phyloP scores from a whole-genome alignment of 2,888 invertebrate genomes.

The Andrena hattorfiana region DNA sequence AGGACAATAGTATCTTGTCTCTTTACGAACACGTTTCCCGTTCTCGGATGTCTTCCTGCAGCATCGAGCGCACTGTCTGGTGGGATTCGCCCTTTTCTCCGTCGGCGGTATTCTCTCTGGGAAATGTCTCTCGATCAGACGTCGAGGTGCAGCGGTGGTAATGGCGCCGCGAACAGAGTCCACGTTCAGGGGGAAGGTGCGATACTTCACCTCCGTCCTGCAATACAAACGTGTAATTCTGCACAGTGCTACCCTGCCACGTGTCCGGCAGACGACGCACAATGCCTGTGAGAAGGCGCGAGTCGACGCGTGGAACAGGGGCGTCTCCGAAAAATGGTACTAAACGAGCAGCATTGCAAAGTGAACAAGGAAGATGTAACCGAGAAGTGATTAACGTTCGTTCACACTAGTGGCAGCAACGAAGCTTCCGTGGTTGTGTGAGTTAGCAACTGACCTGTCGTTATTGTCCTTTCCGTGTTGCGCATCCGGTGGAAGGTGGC shows the following conservation, averaged over 20 bases:
- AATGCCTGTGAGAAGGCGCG: not conserved
- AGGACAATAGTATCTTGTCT: conserved; percentile 42
- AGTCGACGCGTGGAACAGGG: not conserved
- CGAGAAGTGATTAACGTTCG: conserved; percentile 23
- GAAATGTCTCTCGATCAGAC: conserved; percentile 34
- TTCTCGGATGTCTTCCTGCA: conserved; percentile 19
- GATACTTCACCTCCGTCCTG: conserved; percentile 21
- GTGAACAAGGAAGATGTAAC: not conserved
- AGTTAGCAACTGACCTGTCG: conserved; percentile 49
- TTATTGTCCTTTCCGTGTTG: not conserved
- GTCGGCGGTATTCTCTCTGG: conserved; percentile 40
- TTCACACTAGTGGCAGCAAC: too few species aligned
- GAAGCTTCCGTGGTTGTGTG: not conserved
- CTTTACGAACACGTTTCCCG: conserved; percentile 31
- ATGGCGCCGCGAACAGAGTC: not conserved
- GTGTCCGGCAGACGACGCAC: not conserved
- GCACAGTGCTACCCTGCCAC: not conserved
- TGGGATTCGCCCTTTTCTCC: conserved; percentile 35
- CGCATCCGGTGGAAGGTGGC: not conserved
- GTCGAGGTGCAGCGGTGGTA: not conserved
- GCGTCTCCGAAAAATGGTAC: not conserved
- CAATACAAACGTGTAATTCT: conserved; percentile 24
- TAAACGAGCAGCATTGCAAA: not conserved
- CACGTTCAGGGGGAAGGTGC: not conserved
- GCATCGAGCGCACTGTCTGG: conserved; percentile 29